Evolutionary conservation across 2,888 invertebrate species (phyloP), one percentile per base, ranked within the genome.

Genomic region (Chrysolina oricalcia): DNA sequence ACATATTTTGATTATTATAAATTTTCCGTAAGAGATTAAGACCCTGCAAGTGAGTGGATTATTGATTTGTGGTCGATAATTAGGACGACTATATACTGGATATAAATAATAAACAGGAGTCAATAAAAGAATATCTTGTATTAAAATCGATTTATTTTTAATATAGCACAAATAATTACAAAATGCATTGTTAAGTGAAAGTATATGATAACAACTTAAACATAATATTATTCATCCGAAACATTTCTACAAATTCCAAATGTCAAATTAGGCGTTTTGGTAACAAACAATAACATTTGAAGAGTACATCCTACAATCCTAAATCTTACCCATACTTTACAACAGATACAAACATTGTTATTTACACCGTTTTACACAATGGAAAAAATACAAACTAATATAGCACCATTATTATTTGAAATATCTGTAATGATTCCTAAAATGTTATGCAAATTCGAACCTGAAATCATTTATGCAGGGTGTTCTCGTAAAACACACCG

Each of bases 161-260:
- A 82, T 85, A 85, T 85, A 85, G 85, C 84, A 85, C 85, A 84
- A 82, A 84, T 84, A 85, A 82, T 83, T 85, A 85, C 83, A 84
- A 82, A 78, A 78, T 68, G 68, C 68, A 74, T 81, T 82, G 82
- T 83, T 84, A 81, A 82, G 80, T 81, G 74, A 79, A 78, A 53
- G 46, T 67, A 35, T 35, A 35, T 48, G 3, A 68, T 53, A 68
- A 68, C 53, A 19, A 53, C 59, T 59, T 27, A 78, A 73, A 78
- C 70, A 50, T 70, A 53, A 27, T 67, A 50, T 59, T 72, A 72
- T 62, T 75, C 21, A 17, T 35, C 67, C 70, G 72, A 79, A 72
- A 73, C 73, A 71, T 74, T 79, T 79, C 75, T 80, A 77, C 77
- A 80, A 62, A 43, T 15, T 77, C 78, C 80, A 82, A 80, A 79